Base-by-base conservation (phyloP, 2,797 vertebrate species). In the Meda fulgida region DNA sequence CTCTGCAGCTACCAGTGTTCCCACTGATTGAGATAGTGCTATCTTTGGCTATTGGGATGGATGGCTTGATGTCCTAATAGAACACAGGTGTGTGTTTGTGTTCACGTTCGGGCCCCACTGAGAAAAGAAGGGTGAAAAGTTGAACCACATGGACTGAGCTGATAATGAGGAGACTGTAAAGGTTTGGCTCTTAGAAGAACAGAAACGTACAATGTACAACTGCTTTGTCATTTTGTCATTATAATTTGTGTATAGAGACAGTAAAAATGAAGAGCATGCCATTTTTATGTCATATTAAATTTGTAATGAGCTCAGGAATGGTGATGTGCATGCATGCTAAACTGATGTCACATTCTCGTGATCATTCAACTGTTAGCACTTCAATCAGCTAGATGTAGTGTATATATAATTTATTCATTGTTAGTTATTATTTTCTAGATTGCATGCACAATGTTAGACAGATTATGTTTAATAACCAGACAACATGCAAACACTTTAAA, bases 101-200 rank as follows among this genome's bases (percentile, higher is more conserved):
- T 97, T 95, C 95, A 97, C 96, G 96, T 94, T 95, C 95, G 95
- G 95, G 94, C 95, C 95, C 96, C 96, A 95, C 94, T 96, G 96
- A 96, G 96, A 96, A 97, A 95, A 97, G 96, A 96, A 85, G 67
- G 77, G 97, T 98, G 97, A 94, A 97, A 99, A 99, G 96, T 97
- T 94, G 96, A 99, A 98, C 96, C 98, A 99, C 95, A 98, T 98
- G 97, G 96, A 91, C 89, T 75, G 79, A 92, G 92, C 94, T 92
- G 94, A 95, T 89, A 89, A 88, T 86, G 63, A 79, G 85, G 65
- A 66, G 85, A 83, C 81, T 87, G 78, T 81, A 76, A 29, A 46
- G 48, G 43, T 75, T 70, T 71, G 67, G 75, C 80, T 84, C 69
- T 48, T 72, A 76, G 70, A 81, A 29, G 48, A 84, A 84, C 79